Base-by-base conservation (phyloP, 2,797 vertebrate genomes). In the Cygnus olor region DNA sequence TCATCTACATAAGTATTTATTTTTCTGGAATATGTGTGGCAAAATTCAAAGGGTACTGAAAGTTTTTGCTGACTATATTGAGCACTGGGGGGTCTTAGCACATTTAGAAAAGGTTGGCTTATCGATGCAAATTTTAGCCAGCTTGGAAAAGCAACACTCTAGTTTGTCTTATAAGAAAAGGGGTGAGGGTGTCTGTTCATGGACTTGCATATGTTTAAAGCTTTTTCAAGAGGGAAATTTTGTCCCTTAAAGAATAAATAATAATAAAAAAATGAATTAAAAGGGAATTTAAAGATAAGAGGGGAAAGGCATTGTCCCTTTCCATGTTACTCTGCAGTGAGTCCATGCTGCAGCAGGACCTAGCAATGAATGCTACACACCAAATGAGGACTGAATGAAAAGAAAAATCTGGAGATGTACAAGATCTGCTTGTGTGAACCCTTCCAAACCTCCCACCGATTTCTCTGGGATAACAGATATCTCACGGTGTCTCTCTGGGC, bases 371-470 rank as follows among this genome's bases (percentile, higher is more conserved):
- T 18, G 45, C 6, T 73, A 34, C 44, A 83, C 38, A 72, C 5
- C 28, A 61, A 63, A 81, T 32, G 25, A 82, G 14, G 11, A 6
- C 24, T 80, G 58, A 65, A 74, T 9, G 32, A 82, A 87, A 77
- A 25, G 1, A n/a, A 57, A 71, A 47, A 74, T 11, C 4, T 40
- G 20, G 57, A 61, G 19, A 1, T 47, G 16, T 38, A 85, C 38
- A 6, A 0, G 0, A 65, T 27, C 27, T 93, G 34, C 19, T n/a
- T 63, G 13, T 36, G 16, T 5, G 28, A 87, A 36, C 25, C 4
- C 22, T 85, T 68, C 34, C 40, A 21, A 25, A 22, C 15, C 40
- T 36, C 21, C 4, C 16, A 11, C n/a, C 28, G 10, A 16, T 44
- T 63, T 89, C 57, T 27, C 51, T 79, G 58, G 47, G 61, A 80